Percentiles rank a stretch among this genome's conserved stretches.
phyloP scores from a whole-genome alignment of 1,140 invertebrate genomes.

The Coenobita brevimanus region DNA sequence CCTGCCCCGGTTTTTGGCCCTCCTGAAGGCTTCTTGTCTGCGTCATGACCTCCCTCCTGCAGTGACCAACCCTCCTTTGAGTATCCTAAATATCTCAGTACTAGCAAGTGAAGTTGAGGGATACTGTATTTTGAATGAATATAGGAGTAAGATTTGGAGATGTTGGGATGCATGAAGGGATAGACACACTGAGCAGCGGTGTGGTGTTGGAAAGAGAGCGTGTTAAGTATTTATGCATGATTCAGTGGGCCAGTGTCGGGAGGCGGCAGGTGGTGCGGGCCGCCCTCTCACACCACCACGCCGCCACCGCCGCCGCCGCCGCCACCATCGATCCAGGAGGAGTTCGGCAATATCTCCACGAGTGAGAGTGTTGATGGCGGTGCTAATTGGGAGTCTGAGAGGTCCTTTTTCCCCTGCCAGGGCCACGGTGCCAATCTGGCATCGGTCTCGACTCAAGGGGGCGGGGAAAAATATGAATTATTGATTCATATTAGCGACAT shows the following conservation, averaged over 20 bases:
- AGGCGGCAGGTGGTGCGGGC: slow-evolving; percentile 28
- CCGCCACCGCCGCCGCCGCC: slow-evolving; percentile 36
- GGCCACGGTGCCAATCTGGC: slow-evolving; percentile 62
- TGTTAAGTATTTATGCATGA: no score
- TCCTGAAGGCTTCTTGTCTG: no score
- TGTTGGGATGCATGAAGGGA: no score
- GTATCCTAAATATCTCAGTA: no score
- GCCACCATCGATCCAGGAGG: slow-evolving; percentile 48
- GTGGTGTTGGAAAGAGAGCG: no score
- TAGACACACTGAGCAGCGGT: no score
- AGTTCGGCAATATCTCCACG: slow-evolving; percentile 51
- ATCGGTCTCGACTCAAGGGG: slow-evolving; percentile 67
- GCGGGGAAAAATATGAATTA: slow-evolving; percentile 70
- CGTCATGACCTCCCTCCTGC: no score
- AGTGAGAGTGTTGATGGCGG: slow-evolving; percentile 48
- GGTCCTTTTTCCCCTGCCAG: slow-evolving; percentile 52
- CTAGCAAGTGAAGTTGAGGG: no score
- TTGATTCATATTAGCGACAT: slow-evolving; percentile 69
- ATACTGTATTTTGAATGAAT: no score
- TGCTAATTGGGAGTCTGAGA: slow-evolving; percentile 66
- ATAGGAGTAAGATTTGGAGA: no score
- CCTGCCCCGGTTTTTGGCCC: no score
- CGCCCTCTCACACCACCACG: neutral
- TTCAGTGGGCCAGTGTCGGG: neutral
- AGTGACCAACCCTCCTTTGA: no score